Conservation (phyloP, 2,888 invertebrate genomes). For the Scrobipalpa atriplicella region DNA sequence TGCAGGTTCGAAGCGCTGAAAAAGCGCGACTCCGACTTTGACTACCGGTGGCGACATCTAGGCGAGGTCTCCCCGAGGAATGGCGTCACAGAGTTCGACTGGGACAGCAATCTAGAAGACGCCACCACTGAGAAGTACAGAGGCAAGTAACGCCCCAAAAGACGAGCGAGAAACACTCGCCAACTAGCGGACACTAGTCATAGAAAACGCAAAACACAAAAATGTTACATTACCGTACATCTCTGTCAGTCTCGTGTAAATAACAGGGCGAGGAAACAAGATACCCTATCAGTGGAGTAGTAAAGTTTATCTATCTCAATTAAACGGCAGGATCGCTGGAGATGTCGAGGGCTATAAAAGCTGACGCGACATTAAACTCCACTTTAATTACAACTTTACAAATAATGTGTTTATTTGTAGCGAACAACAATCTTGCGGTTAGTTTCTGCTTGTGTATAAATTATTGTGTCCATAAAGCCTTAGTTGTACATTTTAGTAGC, state of each 20-base stretch:
- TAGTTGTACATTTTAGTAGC: slow-evolving; percentile 19
- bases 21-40: slow-evolving; percentile 91
- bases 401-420: slow-evolving; percentile 32
- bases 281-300: slow-evolving; percentile 25
- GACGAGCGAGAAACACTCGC: background rate
- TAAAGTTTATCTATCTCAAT: slow-evolving; percentile 29
- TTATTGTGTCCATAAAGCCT: slow-evolving; percentile 23
- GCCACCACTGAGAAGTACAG: slow-evolving; percentile 78
- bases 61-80: slow-evolving; percentile 90
- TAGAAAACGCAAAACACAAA: slow-evolving; percentile 30
- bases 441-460: slow-evolving; percentile 22
- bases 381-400: slow-evolving; percentile 33
- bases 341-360: slow-evolving; percentile 29
- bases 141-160: slow-evolving; percentile 60
- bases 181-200: slow-evolving; percentile 54
- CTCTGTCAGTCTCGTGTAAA: slow-evolving; percentile 11
- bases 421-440: slow-evolving; percentile 27
- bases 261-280: slow-evolving; percentile 16
- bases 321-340: slow-evolving; percentile 30
- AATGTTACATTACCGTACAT: background rate
- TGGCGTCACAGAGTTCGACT: slow-evolving; percentile 93
- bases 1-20: slow-evolving; percentile 90
- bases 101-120: slow-evolving; percentile 92
- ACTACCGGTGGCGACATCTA: slow-evolving; percentile 91
- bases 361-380: slow-evolving; percentile 30